Percentiles rank a stretch among this genome's conserved stretches.
Evolutionary conservation across 2,888 invertebrate genomes (phyloP).

Genomic region (Epinotia bilunana): DNA sequence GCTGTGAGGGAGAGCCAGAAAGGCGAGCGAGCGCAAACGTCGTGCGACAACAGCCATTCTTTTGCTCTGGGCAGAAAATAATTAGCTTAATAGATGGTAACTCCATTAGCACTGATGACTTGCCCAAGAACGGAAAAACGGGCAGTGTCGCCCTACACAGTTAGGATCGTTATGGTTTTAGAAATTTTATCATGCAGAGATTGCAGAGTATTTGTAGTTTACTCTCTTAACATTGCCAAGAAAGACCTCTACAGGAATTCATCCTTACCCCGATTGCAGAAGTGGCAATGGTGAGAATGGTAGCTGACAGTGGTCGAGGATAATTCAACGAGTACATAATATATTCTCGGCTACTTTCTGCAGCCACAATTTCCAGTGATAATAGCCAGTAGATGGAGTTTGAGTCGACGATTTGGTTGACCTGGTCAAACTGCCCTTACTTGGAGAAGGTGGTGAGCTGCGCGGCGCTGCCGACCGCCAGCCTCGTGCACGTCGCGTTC

Average conservation of each 20-base stretch:
- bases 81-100: background rate
- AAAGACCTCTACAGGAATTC: background rate
- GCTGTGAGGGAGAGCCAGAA: conserved; percentile 80
- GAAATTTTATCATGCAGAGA: no score
- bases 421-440: conserved; percentile 58
- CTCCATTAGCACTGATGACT: no score
- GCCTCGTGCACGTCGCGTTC: conserved; percentile 88
- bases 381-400: background rate
- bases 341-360: background rate
- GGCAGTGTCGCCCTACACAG: no score
- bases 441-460: conserved; percentile 92
- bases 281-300: background rate
- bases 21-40: conserved; percentile 64
- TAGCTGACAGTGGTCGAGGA: background rate
- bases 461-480: conserved; percentile 92
- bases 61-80: conserved; percentile 65
- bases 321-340: no score
- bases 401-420: background rate
- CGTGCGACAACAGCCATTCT: conserved; percentile 65
- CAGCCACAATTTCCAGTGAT: background rate
- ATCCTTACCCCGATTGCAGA: background rate
- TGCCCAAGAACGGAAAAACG: no score
- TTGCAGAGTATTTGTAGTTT: no score
- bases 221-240: no score
- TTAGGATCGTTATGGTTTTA: background rate